These are phyloP conservation scores for Panopea generosa DNA, from an alignment of 2,888 invertebrate genomes.

Conservation along the genomic window DNA sequence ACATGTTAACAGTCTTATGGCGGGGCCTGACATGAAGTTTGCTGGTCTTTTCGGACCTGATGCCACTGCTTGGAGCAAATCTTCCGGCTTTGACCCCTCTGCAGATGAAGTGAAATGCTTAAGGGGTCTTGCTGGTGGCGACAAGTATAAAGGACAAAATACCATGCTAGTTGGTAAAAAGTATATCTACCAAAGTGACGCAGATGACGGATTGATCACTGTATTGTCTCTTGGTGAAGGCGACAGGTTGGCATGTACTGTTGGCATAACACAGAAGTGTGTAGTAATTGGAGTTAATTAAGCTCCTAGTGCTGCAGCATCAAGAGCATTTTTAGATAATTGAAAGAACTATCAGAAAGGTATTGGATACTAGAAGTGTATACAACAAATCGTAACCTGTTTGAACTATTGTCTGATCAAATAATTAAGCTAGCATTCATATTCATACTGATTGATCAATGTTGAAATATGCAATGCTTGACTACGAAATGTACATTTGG, in stretches of 20 bases:
- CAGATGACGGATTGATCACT: constrained; percentile 59
- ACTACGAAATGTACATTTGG: no score
- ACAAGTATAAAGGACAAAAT: constrained; percentile 44
- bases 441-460: no score
- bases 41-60: constrained; percentile 58
- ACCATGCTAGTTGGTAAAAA: constrained; percentile 47
- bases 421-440: no score
- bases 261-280: constrained; percentile 40
- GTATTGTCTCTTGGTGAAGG: constrained; percentile 50
- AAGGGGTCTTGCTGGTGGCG: constrained; percentile 32
- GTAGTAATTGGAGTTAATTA: constrained; percentile 48
- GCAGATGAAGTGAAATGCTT: constrained; percentile 42
- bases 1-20: constrained; percentile 50
- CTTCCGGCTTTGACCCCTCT: constrained; percentile 43
- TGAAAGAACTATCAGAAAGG: constrained; percentile 58
- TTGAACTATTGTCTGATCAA: no score
- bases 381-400: no score
- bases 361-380: constrained; percentile 37
- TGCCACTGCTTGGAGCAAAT: constrained; percentile 56
- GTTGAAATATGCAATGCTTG: no score
- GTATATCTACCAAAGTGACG: constrained; percentile 53
- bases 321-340: constrained; percentile 57
- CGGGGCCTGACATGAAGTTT: constrained; percentile 48
- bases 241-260: constrained; percentile 58
- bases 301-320: constrained; percentile 44